Conservation (phyloP, 2,888 invertebrate genomes). For the Heliothis peltigera region DNA sequence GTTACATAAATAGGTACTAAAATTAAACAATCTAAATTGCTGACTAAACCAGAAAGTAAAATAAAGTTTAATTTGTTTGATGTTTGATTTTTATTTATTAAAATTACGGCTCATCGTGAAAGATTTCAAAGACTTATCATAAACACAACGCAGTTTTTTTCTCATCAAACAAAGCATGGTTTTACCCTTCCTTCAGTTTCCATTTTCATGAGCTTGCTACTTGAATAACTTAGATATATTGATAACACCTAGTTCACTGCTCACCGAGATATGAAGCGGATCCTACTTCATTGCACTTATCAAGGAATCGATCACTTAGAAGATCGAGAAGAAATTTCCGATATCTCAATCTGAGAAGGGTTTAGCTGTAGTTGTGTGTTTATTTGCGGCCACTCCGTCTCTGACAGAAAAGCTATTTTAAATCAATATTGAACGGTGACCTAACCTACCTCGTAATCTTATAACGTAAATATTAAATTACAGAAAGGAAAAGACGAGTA, state of each 20-base stretch:
- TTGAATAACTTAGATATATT: slow-evolving; percentile 21
- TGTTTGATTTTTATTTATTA: slow-evolving; percentile 11
- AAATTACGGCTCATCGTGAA: neutral
- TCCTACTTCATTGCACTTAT: slow-evolving; percentile 43
- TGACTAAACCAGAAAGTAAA: no score
- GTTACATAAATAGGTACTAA: neutral
- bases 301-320: slow-evolving; percentile 38
- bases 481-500: slow-evolving; percentile 51
- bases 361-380: slow-evolving; percentile 45
- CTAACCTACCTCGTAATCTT: slow-evolving; percentile 57
- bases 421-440: slow-evolving; percentile 59
- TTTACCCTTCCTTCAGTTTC: slow-evolving; percentile 45
- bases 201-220: slow-evolving; percentile 47
- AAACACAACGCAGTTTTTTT: slow-evolving; percentile 20
- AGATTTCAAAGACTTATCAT: slow-evolving; percentile 27
- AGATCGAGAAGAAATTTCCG: slow-evolving; percentile 48
- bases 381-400: slow-evolving; percentile 44
- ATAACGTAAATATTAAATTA: slow-evolving; percentile 66
- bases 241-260: slow-evolving; percentile 39
- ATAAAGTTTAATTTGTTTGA: neutral
- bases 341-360: slow-evolving; percentile 53
- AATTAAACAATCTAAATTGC: no score
- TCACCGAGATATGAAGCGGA: slow-evolving; percentile 18
- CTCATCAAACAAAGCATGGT: slow-evolving; percentile 20
- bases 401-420: slow-evolving; percentile 44